Evolutionary conservation across 1,140 invertebrate species (phyloP).

Genomic region (Pectinophora gossypiella): DNA sequence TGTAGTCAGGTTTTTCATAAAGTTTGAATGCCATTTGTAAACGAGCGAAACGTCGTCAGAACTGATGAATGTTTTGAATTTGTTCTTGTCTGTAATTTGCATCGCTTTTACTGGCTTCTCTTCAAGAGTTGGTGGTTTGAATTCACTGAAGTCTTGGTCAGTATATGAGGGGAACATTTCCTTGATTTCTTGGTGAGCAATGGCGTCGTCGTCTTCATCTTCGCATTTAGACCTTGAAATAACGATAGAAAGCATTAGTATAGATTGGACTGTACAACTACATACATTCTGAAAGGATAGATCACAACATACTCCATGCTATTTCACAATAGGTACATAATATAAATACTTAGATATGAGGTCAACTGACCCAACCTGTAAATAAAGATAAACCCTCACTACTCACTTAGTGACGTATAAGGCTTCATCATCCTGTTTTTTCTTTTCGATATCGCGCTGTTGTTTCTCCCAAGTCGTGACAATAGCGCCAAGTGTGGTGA

Average conservation of each 20-base stretch:
- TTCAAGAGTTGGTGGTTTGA: conserved; percentile 65
- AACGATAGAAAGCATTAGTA: too few relatives aligned
- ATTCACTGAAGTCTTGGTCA: conserved; percentile 81
- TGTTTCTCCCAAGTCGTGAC: conserved; percentile 86
- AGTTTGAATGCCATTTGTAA: conserved; percentile 78
- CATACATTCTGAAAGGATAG: too few relatives aligned
- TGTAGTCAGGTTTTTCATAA: conserved; percentile 75
- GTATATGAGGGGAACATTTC: conserved; percentile 86
- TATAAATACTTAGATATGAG: too few relatives aligned
- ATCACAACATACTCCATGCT: too few relatives aligned
- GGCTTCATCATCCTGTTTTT: conserved; percentile 85
- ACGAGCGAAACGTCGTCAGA: conserved; percentile 77
- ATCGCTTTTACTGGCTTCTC: conserved; percentile 38
- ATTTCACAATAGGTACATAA: too few relatives aligned
- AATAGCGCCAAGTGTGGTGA: conserved; percentile 77
- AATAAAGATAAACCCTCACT: neutral
- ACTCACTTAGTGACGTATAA: conserved; percentile 87
- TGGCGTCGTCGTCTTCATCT: conserved; percentile 84
- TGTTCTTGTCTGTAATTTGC: conserved; percentile 21
- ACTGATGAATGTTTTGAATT: conserved; percentile 63
- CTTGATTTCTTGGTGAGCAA: conserved; percentile 81
- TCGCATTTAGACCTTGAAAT: conserved; percentile 76
- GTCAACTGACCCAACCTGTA: neutral
- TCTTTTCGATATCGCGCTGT: conserved; percentile 80
- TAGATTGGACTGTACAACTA: too few relatives aligned